These are phyloP conservation scores for Brachycybe producta DNA, from an alignment of 2,888 invertebrate genomes.

Conservation along the genomic window DNA sequence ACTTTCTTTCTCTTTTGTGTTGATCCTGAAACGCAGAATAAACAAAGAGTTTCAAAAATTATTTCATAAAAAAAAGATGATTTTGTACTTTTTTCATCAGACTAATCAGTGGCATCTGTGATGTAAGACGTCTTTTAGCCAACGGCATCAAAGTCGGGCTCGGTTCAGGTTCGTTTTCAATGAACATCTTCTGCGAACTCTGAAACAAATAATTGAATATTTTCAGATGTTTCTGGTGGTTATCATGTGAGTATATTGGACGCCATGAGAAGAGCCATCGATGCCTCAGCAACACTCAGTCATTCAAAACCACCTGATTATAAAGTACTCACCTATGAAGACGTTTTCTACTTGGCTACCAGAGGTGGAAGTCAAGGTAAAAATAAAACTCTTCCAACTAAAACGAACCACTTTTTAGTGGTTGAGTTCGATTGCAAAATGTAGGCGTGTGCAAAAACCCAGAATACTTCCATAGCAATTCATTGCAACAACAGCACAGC, in stretches of 20 bases:
- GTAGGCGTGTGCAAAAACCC: no score
- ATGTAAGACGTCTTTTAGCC: constrained; percentile 50
- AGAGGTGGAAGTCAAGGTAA: constrained; percentile 68
- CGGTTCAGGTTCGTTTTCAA: constrained; percentile 57
- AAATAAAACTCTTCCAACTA: background rate
- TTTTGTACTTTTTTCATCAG: constrained; percentile 37
- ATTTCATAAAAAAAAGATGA: background rate
- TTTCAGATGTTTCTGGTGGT: constrained; percentile 68
- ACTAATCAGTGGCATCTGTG: constrained; percentile 66
- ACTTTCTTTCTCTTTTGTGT: no score
- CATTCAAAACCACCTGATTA: constrained; percentile 31
- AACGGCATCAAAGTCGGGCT: constrained; percentile 60
- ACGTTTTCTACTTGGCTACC: constrained; percentile 72
- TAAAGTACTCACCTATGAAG: constrained; percentile 50
- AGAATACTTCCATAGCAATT: no score
- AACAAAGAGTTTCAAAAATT: background rate
- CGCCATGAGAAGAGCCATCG: constrained; percentile 56
- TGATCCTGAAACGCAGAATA: no score
- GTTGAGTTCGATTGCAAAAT: no score
- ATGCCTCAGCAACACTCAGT: constrained; percentile 52
- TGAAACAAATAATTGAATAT: background rate
- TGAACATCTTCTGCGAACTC: background rate
- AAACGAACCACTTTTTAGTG: no score
- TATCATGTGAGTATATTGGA: constrained; percentile 60
- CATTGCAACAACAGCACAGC: no score